phyloP scores from a whole-genome alignment of 2,888 invertebrate genomes.

The Patella pellucida region DNA sequence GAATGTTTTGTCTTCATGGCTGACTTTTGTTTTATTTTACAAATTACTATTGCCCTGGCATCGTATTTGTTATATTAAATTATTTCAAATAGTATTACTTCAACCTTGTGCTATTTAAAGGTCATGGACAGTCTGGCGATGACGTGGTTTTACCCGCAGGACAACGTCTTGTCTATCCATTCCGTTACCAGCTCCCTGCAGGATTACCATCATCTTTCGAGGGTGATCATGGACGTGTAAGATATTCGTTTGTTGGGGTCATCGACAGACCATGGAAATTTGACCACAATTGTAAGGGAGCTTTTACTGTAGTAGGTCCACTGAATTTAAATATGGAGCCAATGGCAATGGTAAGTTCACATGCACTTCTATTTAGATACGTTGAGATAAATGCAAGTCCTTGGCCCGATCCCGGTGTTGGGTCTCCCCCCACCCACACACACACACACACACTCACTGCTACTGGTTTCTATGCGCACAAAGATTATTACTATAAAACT shows the following conservation, averaged over 20 bases:
- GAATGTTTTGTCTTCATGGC: too few relatives aligned
- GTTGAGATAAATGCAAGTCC: too few relatives aligned
- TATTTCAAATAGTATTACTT: constrained; percentile 37
- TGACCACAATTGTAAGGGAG: constrained; percentile 84
- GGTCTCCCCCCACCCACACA: too few relatives aligned
- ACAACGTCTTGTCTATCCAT: constrained; percentile 83
- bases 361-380: too few relatives aligned
- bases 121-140: constrained; percentile 20
- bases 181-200: constrained; percentile 80
- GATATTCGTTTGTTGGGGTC: constrained; percentile 83
- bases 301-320: constrained; percentile 84
- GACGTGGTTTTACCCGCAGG: constrained; percentile 77
- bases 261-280: constrained; percentile 87
- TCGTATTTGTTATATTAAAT: too few relatives aligned
- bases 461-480: too few relatives aligned
- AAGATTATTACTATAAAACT: too few relatives aligned
- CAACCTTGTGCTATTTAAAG: constrained; percentile 24
- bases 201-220: constrained; percentile 54
- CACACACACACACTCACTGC: too few relatives aligned
- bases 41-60: too few relatives aligned
- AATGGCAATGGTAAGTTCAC: constrained; percentile 44
- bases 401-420: too few relatives aligned
- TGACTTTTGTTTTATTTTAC: too few relatives aligned
- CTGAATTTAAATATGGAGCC: constrained; percentile 80
- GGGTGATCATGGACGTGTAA: constrained; percentile 76